A percentile compares a stretch with the other conserved stretches of the same genome.
Conservation (phyloP, 2,888 invertebrate species). For the Ophion ventricosus region DNA sequence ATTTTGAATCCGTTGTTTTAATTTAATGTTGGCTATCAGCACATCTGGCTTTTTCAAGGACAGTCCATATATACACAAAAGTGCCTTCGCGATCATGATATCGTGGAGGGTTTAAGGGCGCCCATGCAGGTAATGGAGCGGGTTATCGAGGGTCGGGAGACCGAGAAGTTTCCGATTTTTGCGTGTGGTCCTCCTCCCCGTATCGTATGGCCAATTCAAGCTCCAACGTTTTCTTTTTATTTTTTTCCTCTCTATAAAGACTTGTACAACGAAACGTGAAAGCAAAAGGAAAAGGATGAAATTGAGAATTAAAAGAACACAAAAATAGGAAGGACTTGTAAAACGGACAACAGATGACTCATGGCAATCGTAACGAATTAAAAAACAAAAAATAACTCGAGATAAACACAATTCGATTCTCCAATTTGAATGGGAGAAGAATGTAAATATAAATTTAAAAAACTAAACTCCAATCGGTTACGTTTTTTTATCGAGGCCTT, state of each 20-base stretch:
- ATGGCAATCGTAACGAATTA: too few relatives aligned
- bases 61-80: conserved; percentile 1
- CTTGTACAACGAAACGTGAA: not conserved
- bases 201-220: conserved; percentile 6
- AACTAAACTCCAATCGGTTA: too few relatives aligned
- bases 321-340: not conserved
- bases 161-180: conserved; percentile 24
- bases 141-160: conserved; percentile 32
- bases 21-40: too few relatives aligned
- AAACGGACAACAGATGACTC: too few relatives aligned
- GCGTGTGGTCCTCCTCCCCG: conserved; percentile 40
- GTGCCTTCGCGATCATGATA: conserved; percentile 16
- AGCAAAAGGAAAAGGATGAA: not conserved
- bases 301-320: not conserved
- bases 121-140: conserved; percentile 32
- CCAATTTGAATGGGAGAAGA: too few relatives aligned
- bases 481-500: too few relatives aligned
- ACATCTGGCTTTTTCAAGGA: not conserved
- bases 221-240: not conserved
- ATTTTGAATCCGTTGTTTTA: too few relatives aligned
- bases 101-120: conserved; percentile 37
- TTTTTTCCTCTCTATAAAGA: not conserved
- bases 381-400: too few relatives aligned
- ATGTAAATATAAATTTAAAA: too few relatives aligned
- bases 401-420: too few relatives aligned